phyloP scores from a whole-genome alignment of 2,888 invertebrate genomes.

The Harpagoxenus sublaevis region DNA sequence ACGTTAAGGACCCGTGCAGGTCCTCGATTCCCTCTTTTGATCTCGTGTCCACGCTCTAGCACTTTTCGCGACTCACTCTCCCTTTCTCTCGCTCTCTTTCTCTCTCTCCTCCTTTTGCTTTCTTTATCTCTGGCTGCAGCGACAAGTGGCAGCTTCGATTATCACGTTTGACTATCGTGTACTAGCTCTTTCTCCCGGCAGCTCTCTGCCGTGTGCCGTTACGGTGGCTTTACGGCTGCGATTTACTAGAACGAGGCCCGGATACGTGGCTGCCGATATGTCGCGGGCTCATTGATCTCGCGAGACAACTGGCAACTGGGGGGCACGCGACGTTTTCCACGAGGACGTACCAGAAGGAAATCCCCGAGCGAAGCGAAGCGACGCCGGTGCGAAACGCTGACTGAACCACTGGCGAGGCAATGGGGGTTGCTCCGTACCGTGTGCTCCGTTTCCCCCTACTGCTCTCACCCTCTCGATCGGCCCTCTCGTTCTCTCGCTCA shows the following conservation, averaged over 20 bases:
- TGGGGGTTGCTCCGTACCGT: constrained; percentile 75
- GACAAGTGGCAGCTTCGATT: constrained; percentile 55
- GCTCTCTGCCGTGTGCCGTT: constrained; percentile 15
- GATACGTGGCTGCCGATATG: constrained; percentile 40
- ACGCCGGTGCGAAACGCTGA: constrained; percentile 80
- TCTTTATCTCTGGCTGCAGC: constrained; percentile 22
- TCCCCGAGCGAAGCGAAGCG: constrained; percentile 64
- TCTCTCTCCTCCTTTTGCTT: not conserved
- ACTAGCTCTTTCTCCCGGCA: constrained; percentile 23
- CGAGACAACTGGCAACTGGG: constrained; percentile 50
- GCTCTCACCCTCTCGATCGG: constrained; percentile 36
- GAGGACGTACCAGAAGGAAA: constrained; percentile 63
- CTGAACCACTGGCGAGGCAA: constrained; percentile 76
- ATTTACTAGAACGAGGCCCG: constrained; percentile 33
- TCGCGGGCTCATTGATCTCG: constrained; percentile 72
- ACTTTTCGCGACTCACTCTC: constrained; percentile 36
- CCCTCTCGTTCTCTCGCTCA: constrained; percentile 41
- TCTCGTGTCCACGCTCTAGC: constrained; percentile 30
- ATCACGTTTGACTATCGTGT: constrained; percentile 35
- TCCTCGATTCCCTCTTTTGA: constrained; percentile 59
- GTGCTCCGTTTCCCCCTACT: constrained; percentile 58
- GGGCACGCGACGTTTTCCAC: constrained; percentile 73
- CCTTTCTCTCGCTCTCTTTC: not conserved
- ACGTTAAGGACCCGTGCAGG: constrained; percentile 76
- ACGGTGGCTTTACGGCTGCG: constrained; percentile 39